Evolutionary conservation across 2,888 invertebrate species (phyloP).

Genomic region (Eurois occulta): DNA sequence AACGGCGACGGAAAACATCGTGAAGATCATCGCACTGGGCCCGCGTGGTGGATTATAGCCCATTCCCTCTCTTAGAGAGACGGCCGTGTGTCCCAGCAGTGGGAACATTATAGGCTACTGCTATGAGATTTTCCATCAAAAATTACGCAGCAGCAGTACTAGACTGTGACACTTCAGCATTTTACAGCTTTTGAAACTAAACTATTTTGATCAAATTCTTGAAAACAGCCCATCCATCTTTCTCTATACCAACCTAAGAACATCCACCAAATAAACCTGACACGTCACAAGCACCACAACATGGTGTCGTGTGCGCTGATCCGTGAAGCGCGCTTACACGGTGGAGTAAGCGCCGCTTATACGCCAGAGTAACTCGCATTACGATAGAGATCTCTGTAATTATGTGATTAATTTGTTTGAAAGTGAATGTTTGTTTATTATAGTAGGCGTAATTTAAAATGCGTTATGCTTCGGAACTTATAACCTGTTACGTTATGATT

Average conservation of each 20-base stretch:
- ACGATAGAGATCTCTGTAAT: conserved; percentile 59
- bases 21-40: too few species aligned
- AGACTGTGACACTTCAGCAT: background rate
- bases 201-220: background rate
- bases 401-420: conserved; percentile 52
- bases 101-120: too few species aligned
- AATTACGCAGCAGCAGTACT: background rate
- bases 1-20: too few species aligned
- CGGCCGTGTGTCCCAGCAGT: too few species aligned
- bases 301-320: conserved; percentile 43
- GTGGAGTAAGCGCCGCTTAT: conserved; percentile 38
- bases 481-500: background rate
- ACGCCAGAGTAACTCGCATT: conserved; percentile 38
- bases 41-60: too few species aligned
- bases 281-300: conserved; percentile 24
- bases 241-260: background rate
- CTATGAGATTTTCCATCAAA: too few species aligned
- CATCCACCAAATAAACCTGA: background rate
- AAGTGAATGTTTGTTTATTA: conserved; percentile 38
- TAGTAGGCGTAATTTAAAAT: conserved; percentile 10
- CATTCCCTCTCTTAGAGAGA: too few species aligned
- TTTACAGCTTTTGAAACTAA: background rate
- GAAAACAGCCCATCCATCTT: background rate
- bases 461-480: background rate
- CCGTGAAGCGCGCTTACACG: conserved; percentile 46